Percentiles rank a stretch among this genome's conserved stretches.
phyloP scores from a whole-genome alignment of 1,140 invertebrate genomes.

The Laupala kohalensis region DNA sequence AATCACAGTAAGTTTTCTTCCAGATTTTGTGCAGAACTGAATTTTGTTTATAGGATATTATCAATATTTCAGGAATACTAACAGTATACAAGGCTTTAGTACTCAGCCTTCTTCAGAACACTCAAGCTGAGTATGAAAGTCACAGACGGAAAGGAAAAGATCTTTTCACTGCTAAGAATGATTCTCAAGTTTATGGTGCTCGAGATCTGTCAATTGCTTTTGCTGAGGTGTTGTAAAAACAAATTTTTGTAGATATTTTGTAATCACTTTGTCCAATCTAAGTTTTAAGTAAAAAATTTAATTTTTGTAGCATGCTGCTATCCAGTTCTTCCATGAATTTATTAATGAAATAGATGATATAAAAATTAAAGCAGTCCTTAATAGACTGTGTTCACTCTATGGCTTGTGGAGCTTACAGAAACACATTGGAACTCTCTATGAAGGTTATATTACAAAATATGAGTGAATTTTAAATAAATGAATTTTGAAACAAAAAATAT shows the following conservation, averaged over 20 bases:
- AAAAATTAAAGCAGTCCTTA: constrained; percentile 39
- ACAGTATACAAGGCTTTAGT: constrained; percentile 61
- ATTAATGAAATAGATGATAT: constrained; percentile 27
- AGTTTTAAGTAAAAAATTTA: not conserved
- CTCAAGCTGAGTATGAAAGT: constrained; percentile 38
- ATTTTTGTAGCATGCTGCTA: not conserved
- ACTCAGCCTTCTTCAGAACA: constrained; percentile 51
- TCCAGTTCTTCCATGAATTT: not conserved
- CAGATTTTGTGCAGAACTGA: not conserved
- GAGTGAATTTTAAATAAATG: not conserved
- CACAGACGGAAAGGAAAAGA: constrained; percentile 35
- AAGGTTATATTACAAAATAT: constrained; percentile 27
- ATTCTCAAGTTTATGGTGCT: constrained; percentile 60
- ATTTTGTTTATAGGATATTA: not conserved
- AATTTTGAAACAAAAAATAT: not conserved
- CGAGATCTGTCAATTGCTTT: constrained; percentile 52
- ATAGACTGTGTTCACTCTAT: constrained; percentile 53
- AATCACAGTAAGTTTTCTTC: not conserved
- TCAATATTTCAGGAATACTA: constrained; percentile 38
- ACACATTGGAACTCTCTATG: constrained; percentile 60
- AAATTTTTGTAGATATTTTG: not conserved
- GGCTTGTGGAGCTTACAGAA: constrained; percentile 58
- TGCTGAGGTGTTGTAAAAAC: constrained; percentile 30
- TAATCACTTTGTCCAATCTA: not conserved
- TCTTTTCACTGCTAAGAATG: constrained; percentile 52